phyloP scores from a whole-genome alignment of 2,797 vertebrate species.

The Argya squamiceps region DNA sequence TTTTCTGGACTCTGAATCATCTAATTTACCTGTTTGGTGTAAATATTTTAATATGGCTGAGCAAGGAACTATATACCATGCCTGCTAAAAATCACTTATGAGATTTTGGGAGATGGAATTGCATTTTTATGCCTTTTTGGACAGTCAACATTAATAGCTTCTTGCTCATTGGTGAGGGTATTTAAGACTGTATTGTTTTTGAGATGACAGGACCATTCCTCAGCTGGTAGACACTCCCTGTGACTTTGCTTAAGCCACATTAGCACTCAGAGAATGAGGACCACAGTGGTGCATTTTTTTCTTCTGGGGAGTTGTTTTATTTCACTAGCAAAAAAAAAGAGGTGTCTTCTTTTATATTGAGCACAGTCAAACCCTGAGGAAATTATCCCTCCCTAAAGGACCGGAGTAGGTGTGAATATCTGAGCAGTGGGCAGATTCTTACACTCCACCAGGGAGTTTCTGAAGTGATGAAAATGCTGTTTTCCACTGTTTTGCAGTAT shows the following conservation, averaged over 20 bases:
- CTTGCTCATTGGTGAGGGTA: not conserved
- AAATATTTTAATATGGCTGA: not conserved
- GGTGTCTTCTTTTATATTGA: not conserved
- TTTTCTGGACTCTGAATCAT: not conserved
- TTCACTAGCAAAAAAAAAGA: not conserved
- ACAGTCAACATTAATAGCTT: fast-evolving
- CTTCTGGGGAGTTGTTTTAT: not conserved
- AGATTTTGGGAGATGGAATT: not conserved
- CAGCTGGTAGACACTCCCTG: not conserved
- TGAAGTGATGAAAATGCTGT: conserved; percentile 5
- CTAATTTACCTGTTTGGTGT: not conserved
- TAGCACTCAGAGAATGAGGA: not conserved
- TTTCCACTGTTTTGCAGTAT: not conserved
- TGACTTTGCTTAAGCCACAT: not conserved
- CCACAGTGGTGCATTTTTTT: not conserved
- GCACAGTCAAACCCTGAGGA: not conserved
- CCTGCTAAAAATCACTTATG: not conserved
- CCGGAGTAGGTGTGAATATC: not conserved
- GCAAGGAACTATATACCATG: not conserved
- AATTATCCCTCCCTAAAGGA: not conserved
- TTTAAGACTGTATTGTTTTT: not conserved
- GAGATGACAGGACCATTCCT: not conserved
- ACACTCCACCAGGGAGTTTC: not conserved
- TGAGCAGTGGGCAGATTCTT: not conserved
- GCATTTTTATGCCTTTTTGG: not conserved